phyloP scores from a whole-genome alignment of 2,113 vertebrate genomes.

The Synodontis membranacea region DNA sequence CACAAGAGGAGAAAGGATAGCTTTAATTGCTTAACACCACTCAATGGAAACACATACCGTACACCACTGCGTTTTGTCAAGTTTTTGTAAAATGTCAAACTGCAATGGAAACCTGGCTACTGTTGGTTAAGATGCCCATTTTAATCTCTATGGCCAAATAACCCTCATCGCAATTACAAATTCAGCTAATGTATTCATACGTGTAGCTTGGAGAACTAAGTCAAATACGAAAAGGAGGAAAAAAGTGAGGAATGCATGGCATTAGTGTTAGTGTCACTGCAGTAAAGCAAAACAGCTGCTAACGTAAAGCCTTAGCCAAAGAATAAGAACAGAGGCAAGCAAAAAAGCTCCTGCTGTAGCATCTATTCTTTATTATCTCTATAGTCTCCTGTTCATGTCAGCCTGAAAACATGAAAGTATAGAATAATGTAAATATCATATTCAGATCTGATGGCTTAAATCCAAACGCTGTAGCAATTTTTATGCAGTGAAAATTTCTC shows the following conservation, averaged over 20 bases:
- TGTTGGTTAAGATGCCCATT: background rate
- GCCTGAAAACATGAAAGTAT: background rate
- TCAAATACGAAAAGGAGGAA: background rate
- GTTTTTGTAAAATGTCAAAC: too few species aligned
- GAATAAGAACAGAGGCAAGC: background rate
- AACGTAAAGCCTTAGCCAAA: constrained; percentile 81
- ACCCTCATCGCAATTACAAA: background rate
- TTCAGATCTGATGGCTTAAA: background rate
- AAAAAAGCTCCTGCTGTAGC: background rate
- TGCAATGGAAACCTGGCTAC: too few species aligned
- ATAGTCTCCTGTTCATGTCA: background rate
- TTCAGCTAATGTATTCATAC: background rate
- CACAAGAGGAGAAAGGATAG: too few species aligned
- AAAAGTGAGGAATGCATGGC: constrained; percentile 82
- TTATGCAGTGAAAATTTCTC: background rate
- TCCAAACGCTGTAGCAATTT: too few species aligned
- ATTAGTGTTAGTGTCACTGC: constrained; percentile 85
- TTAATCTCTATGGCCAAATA: background rate
- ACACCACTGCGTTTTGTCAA: too few species aligned
- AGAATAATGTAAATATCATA: background rate
- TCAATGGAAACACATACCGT: too few species aligned
- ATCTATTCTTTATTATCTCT: too few species aligned
- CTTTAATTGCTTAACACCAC: too few species aligned
- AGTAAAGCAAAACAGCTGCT: constrained; percentile 87
- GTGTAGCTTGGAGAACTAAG: background rate